phyloP scores from a whole-genome alignment of 2,888 invertebrate species.

The Lasioglossum vierecki region DNA sequence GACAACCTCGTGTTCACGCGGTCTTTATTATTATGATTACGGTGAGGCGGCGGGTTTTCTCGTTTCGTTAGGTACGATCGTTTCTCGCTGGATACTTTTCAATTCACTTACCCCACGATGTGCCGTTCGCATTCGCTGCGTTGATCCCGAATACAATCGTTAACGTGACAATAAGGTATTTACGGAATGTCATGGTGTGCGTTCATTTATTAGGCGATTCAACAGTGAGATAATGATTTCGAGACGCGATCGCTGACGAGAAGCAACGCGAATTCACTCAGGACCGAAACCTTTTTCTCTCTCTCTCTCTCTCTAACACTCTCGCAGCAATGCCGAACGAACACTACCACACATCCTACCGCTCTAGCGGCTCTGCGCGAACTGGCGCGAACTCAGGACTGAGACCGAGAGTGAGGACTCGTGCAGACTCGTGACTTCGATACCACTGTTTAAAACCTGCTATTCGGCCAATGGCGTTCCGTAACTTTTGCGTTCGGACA shows the following conservation, averaged over 20 bases:
- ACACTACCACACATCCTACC: constrained; percentile 42
- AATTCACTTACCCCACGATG: constrained; percentile 79
- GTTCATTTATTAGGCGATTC: constrained; percentile 60
- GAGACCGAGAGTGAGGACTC: constrained; percentile 31
- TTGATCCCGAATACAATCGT: constrained; percentile 60
- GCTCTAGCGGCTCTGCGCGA: constrained; percentile 68
- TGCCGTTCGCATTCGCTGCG: constrained; percentile 68
- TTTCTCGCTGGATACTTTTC: neutral
- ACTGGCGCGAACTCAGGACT: constrained; percentile 45
- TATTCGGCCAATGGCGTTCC: constrained; percentile 40
- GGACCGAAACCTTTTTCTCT: constrained; percentile 12
- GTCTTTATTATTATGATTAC: neutral
- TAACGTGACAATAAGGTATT: constrained; percentile 60
- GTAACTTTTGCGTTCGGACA: neutral
- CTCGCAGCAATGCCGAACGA: neutral
- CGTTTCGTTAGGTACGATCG: constrained; percentile 23
- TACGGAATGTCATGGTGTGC: constrained; percentile 69
- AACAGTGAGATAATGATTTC: neutral
- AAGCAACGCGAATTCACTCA: constrained; percentile 2
- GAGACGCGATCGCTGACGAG: neutral
- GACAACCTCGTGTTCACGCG: constrained; percentile 23
- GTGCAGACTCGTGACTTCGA: constrained; percentile 36
- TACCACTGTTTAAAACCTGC: constrained; percentile 17
- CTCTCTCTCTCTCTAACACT: constrained; percentile 5
- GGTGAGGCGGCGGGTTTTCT: neutral